phyloP scores from a whole-genome alignment of 2,797 vertebrate genomes.

The Cheirogaleus major region DNA sequence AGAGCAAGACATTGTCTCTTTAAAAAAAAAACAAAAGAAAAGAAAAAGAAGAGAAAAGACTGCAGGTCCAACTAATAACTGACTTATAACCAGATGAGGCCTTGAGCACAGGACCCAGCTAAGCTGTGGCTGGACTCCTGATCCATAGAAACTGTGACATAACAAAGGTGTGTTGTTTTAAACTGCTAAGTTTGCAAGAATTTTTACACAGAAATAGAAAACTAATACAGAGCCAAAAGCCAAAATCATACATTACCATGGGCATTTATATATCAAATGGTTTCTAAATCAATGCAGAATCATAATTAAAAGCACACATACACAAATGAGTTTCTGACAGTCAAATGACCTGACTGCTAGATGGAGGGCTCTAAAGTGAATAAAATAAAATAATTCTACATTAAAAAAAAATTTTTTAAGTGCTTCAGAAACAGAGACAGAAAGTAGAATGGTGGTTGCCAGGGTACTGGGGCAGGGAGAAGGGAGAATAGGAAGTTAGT shows the following conservation, averaged over 20 bases:
- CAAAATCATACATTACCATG: neutral
- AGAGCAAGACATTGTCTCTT: neutral
- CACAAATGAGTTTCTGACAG: neutral
- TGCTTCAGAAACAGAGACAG: neutral
- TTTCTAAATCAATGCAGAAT: slow-evolving; percentile 18
- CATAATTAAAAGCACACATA: neutral
- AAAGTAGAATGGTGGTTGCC: neutral
- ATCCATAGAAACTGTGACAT: neutral
- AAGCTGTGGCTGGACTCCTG: neutral
- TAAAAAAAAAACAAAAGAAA: neutral
- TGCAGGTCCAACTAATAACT: neutral
- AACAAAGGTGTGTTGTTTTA: neutral
- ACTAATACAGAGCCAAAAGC: neutral
- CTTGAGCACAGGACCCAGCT: neutral
- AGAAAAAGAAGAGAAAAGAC: neutral
- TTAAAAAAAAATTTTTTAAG: neutral
- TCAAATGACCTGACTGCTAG: neutral
- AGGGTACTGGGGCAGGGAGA: neutral
- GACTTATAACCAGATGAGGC: neutral
- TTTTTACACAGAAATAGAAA: neutral
- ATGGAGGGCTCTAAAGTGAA: neutral
- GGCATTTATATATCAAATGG: neutral
- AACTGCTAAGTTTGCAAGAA: neutral
- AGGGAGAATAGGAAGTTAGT: neutral
- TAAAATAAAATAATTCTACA: neutral